These are phyloP conservation scores for Diorhabda sublineata DNA, from an alignment of 1,140 invertebrate species.

Conservation along the genomic window DNA sequence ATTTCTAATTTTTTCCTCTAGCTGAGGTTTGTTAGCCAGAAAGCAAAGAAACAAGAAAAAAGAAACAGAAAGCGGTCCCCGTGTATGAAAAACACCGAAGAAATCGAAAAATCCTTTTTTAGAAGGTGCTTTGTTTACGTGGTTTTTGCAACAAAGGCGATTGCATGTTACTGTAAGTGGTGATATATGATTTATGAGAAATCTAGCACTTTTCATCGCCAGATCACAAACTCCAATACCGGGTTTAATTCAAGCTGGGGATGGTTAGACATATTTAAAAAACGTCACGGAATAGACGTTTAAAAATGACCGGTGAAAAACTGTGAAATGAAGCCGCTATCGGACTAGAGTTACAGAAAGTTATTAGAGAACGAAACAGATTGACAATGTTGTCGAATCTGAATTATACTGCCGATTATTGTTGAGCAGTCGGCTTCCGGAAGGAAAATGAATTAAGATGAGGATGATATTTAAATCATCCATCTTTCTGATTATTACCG, in stretches of 20 bases:
- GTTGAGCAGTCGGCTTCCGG: slow-evolving; percentile 10
- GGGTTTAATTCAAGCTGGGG: slow-evolving; percentile 41
- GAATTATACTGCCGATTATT: slow-evolving; percentile 23
- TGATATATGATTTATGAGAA: no score
- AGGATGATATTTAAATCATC: slow-evolving; percentile 32
- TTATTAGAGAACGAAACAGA: slow-evolving; percentile 30
- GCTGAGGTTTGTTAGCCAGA: no score
- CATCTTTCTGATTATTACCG: slow-evolving; percentile 40
- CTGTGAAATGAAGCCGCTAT: slow-evolving; percentile 31
- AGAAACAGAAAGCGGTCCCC: no score
- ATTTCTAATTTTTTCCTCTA: no score
- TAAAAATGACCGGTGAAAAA: slow-evolving; percentile 43
- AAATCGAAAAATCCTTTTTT: no score
- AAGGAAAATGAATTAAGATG: slow-evolving; percentile 38
- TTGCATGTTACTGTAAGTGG: no score
- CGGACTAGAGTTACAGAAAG: slow-evolving; percentile 29
- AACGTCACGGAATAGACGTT: slow-evolving; percentile 35
- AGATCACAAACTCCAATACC: no score
- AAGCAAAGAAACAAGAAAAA: no score
- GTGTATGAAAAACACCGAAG: no score
- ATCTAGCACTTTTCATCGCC: no score
- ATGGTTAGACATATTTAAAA: slow-evolving; percentile 33
- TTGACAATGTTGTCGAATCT: slow-evolving; percentile 29
- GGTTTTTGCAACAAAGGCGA: no score
- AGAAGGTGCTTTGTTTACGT: no score